phyloP scores from a whole-genome alignment of 2,888 invertebrate genomes.

The Prosopocoilus inquinatus region DNA sequence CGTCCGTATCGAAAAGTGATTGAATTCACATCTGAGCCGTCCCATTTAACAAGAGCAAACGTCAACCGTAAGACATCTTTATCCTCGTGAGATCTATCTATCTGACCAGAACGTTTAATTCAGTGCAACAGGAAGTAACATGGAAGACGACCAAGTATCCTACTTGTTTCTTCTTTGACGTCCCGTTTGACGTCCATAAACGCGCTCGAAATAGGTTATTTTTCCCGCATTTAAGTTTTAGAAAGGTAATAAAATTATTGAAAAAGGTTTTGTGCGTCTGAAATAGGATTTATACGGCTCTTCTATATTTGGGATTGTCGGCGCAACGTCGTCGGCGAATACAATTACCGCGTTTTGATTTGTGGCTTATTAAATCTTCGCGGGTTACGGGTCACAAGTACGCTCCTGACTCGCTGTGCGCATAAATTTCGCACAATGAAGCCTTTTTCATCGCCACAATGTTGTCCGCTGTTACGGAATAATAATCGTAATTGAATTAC shows the following conservation, averaged over 20 bases:
- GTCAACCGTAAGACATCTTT: slow-evolving; percentile 13
- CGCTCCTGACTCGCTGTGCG: too few species aligned
- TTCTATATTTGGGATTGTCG: slow-evolving; percentile 13
- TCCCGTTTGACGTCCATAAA: slow-evolving; percentile 12
- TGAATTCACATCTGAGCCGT: slow-evolving; percentile 16
- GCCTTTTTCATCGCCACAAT: too few species aligned
- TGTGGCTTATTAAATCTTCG: slow-evolving; percentile 16
- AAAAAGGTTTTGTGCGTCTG: slow-evolving; percentile 36
- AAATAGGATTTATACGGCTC: slow-evolving; percentile 9
- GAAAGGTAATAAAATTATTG: slow-evolving; percentile 44
- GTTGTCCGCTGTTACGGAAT: too few species aligned
- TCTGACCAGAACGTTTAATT: slow-evolving; percentile 17
- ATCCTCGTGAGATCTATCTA: slow-evolving; percentile 17
- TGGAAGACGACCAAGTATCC: neutral
- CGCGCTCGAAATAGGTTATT: slow-evolving; percentile 27
- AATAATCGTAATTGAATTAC: too few species aligned
- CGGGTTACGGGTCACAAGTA: neutral
- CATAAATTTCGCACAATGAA: too few species aligned
- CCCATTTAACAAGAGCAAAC: slow-evolving; percentile 15
- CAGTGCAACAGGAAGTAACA: slow-evolving; percentile 16
- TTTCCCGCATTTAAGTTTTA: slow-evolving; percentile 36
- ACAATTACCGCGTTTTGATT: slow-evolving; percentile 12
- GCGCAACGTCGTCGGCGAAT: neutral
- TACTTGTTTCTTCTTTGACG: slow-evolving; percentile 2
- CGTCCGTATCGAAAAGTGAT: slow-evolving; percentile 16